phyloP scores from a whole-genome alignment of 2,888 invertebrate species.

The Sabatieria punctata region DNA sequence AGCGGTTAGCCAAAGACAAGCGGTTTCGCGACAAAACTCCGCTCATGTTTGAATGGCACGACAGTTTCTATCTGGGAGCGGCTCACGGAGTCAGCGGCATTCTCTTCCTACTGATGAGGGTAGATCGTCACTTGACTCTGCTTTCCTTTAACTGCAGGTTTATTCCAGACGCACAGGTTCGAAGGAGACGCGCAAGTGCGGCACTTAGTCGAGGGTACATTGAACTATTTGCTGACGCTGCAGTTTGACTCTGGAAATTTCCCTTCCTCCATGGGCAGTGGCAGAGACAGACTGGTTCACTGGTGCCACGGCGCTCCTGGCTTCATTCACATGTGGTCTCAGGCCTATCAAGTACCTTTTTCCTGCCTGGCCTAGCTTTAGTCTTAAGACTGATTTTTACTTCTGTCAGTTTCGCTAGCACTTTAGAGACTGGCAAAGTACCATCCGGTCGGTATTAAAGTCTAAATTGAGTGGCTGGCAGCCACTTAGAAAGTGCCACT shows the following conservation, averaged over 20 bases:
- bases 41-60: conserved; percentile 68
- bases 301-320: conserved; percentile 93
- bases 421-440: background rate
- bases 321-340: conserved; percentile 48
- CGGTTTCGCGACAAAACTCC: conserved; percentile 41
- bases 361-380: too few relatives aligned
- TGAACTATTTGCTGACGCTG: background rate
- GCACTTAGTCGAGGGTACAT: background rate
- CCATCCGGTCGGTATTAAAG: background rate
- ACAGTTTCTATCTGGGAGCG: conserved; percentile 62
- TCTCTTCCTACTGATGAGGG: conserved; percentile 57
- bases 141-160: too few relatives aligned
- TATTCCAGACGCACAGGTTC: conserved; percentile 3
- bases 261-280: conserved; percentile 54
- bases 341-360: conserved; percentile 26
- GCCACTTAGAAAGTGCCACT: too few relatives aligned
- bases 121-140: too few relatives aligned
- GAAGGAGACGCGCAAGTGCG: background rate
- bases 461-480: too few relatives aligned
- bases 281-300: conserved; percentile 58
- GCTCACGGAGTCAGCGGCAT: conserved; percentile 75
- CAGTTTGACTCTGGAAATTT: conserved; percentile 42
- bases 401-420: conserved; percentile 1
- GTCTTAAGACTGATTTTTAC: background rate
- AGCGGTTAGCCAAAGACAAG: too few relatives aligned